phyloP scores from a whole-genome alignment of 1,140 invertebrate species.

The Neuroterus valhalla region DNA sequence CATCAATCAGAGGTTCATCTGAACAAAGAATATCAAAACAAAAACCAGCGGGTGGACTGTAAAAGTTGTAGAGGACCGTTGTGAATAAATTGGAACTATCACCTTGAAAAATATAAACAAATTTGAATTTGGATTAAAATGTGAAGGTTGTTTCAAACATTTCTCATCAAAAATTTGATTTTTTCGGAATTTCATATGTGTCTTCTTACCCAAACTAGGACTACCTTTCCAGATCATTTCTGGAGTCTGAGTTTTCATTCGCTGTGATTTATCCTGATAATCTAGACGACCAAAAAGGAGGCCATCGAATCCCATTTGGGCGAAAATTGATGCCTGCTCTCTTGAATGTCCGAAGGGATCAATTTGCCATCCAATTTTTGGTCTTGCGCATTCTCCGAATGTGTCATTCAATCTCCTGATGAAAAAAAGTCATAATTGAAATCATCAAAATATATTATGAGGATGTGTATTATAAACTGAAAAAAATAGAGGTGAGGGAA shows the following conservation, averaged over 20 bases:
- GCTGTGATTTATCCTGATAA: constrained; percentile 85
- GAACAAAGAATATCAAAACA: constrained; percentile 91
- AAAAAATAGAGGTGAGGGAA: too few species aligned
- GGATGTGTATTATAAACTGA: too few species aligned
- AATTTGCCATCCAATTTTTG: constrained; percentile 93
- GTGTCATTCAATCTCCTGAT: constrained; percentile 83
- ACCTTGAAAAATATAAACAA: constrained; percentile 66
- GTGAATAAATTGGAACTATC: constrained; percentile 81
- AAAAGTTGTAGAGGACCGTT: constrained; percentile 84
- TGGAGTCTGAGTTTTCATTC: constrained; percentile 80
- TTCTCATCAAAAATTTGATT: not conserved
- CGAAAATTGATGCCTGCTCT: too few species aligned
- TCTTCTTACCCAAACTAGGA: constrained; percentile 80
- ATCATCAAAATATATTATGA: too few species aligned
- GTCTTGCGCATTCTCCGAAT: constrained; percentile 88
- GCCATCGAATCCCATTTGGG: constrained; percentile 90
- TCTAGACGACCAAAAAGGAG: constrained; percentile 92
- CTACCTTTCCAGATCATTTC: constrained; percentile 92
- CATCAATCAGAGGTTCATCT: constrained; percentile 89
- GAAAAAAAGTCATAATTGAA: too few species aligned
- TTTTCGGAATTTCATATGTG: not conserved
- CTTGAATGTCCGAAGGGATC: too few species aligned
- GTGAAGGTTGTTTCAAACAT: not conserved
- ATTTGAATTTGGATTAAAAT: not conserved
- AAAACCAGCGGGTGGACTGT: constrained; percentile 90